Percentiles rank a stretch among this genome's conserved stretches.
Evolutionary conservation across 2,797 vertebrate genomes (phyloP).

Genomic region (Prionace glauca): DNA sequence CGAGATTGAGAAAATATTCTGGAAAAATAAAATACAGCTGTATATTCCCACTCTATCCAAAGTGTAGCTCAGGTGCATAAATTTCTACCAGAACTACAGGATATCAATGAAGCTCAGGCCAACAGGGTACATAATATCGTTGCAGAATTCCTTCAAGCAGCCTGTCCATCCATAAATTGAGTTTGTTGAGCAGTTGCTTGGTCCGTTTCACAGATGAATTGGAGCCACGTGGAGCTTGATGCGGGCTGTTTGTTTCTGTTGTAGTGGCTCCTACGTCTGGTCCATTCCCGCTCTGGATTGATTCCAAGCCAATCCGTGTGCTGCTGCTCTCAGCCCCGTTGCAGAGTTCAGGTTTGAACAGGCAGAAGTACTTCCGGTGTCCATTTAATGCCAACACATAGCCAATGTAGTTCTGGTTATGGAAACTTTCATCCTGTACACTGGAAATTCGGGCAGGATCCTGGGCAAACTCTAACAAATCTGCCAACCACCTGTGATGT

Average conservation of each 20-base stretch:
- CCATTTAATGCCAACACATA: constrained; percentile 90
- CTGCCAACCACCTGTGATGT: constrained; percentile 83
- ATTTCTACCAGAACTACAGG: constrained; percentile 36
- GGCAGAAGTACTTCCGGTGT: constrained; percentile 93
- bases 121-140: constrained; percentile 84
- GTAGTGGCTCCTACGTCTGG: constrained; percentile 49
- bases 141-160: constrained; percentile 89
- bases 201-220: constrained; percentile 60
- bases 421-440: constrained; percentile 69
- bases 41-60: neutral
- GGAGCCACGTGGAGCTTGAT: constrained; percentile 60
- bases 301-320: constrained; percentile 60
- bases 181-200: constrained; percentile 84
- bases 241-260: constrained; percentile 54
- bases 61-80: neutral
- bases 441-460: constrained; percentile 74
- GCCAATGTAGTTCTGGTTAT: constrained; percentile 75
- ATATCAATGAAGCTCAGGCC: constrained; percentile 76
- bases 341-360: constrained; percentile 80
- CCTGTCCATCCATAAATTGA: constrained; percentile 93
- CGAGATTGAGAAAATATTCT: neutral
- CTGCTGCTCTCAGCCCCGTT: constrained; percentile 54
- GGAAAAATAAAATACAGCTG: neutral
- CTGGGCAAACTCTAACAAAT: constrained; percentile 78
- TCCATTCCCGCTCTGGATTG: constrained; percentile 52